These are phyloP conservation scores for Scartelaos histophorus DNA, from an alignment of 2,113 vertebrate genomes.

Conservation along the genomic window DNA sequence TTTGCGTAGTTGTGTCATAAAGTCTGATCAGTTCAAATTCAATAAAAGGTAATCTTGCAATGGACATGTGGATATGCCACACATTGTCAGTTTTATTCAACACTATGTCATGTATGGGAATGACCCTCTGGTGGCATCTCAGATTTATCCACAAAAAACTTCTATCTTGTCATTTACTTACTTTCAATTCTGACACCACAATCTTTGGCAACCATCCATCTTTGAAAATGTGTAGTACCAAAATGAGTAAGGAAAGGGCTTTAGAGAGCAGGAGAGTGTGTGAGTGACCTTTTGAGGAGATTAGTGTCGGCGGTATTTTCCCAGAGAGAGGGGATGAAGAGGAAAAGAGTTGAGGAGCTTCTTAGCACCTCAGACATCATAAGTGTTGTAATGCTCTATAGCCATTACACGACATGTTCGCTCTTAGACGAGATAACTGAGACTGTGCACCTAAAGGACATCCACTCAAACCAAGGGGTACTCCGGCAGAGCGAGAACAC, in stretches of 20 bases:
- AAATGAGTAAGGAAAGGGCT: conserved; percentile 14
- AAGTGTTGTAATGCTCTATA: conserved; percentile 29
- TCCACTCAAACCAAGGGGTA: conserved; percentile 19
- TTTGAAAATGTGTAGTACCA: not conserved
- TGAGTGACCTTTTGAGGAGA: conserved; percentile 52
- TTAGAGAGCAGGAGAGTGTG: conserved; percentile 22
- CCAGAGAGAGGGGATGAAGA: conserved; percentile 32
- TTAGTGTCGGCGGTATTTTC: conserved; percentile 54
- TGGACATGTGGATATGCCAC: not conserved
- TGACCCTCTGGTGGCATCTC: not conserved
- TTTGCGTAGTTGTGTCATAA: too few relatives aligned
- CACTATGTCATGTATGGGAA: too few relatives aligned
- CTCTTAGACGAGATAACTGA: conserved; percentile 27
- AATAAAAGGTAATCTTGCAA: not conserved
- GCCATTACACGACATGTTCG: conserved; percentile 19
- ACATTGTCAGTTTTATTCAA: not conserved
- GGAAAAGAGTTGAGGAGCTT: conserved; percentile 33
- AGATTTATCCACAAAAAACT: not conserved
- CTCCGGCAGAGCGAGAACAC: conserved; percentile 13
- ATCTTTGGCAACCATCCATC: not conserved
- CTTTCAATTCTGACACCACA: not conserved
- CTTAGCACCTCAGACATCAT: conserved; percentile 46
- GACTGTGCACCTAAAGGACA: conserved; percentile 10
- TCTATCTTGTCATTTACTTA: not conserved
- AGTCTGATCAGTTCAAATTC: not conserved